These are phyloP conservation scores for Hemibagrus guttatus DNA, from an alignment of 2,797 vertebrate species.

Conservation along the genomic window DNA sequence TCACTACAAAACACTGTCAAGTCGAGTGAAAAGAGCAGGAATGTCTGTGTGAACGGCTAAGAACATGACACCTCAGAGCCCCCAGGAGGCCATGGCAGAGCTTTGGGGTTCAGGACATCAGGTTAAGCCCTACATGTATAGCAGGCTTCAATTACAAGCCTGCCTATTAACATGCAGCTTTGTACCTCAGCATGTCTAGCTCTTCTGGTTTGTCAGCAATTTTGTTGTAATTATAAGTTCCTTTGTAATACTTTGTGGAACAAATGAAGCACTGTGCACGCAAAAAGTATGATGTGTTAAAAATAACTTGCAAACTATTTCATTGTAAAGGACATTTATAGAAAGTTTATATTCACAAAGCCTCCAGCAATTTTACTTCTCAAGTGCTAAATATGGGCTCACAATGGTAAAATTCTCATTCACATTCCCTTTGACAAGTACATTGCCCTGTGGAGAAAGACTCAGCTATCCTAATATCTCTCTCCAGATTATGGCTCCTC, in stretches of 20 bases:
- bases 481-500: constrained; percentile 56
- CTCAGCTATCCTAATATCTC: constrained; percentile 56
- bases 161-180: constrained; percentile 47
- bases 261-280: background rate
- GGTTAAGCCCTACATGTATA: constrained; percentile 48
- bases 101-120: constrained; percentile 43
- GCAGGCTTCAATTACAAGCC: constrained; percentile 54
- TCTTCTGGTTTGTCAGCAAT: constrained; percentile 46
- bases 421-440: constrained; percentile 33
- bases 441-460: constrained; percentile 36
- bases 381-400: background rate
- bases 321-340: background rate
- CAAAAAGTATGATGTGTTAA: background rate
- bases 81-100: constrained; percentile 48
- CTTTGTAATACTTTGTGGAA: constrained; percentile 9
- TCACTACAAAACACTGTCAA: constrained; percentile 61
- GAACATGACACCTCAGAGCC: constrained; percentile 58
- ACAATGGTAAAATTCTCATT: constrained; percentile 12
- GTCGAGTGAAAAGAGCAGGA: constrained; percentile 62
- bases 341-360: background rate
- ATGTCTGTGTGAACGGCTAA: constrained; percentile 53
- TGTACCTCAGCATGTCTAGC: constrained; percentile 30
- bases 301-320: background rate
- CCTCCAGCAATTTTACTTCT: background rate
- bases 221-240: constrained; percentile 47